These are phyloP conservation scores for Sipunculus nudus DNA, from an alignment of 2,888 invertebrate genomes.

Conservation along the genomic window DNA sequence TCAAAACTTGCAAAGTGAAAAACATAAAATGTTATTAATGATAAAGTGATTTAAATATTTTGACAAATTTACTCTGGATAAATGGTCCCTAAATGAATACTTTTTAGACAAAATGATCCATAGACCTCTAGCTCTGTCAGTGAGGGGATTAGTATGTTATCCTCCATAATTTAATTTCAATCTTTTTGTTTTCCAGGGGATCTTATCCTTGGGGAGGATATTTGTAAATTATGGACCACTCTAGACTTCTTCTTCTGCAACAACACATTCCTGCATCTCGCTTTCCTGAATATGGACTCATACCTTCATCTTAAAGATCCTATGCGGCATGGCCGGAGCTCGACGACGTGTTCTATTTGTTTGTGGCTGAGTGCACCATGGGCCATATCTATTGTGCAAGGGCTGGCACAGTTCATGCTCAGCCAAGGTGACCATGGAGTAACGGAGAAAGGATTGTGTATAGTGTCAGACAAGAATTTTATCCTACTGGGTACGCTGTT, in stretches of 20 bases:
- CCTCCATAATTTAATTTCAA: no score
- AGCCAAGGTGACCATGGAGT: conserved; percentile 35
- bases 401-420: conserved; percentile 41
- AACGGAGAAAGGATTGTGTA: conserved; percentile 27
- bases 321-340: conserved; percentile 29
- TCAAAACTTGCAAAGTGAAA: no score
- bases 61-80: no score
- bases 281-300: conserved; percentile 39
- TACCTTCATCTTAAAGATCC: conserved; percentile 40
- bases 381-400: conserved; percentile 38
- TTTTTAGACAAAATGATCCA: no score
- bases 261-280: conserved; percentile 40
- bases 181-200: no score
- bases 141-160: no score
- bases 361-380: conserved; percentile 42
- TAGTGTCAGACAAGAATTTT: conserved; percentile 41
- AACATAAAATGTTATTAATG: no score
- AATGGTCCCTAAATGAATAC: no score
- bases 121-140: no score
- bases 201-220: no score
- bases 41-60: no score
- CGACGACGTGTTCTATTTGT: conserved; percentile 34
- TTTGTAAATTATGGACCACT: conserved; percentile 42
- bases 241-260: conserved; percentile 44
- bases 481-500: conserved; percentile 39